Conservation (phyloP, 2,113 vertebrate genomes). For the Symphodus melops region DNA sequence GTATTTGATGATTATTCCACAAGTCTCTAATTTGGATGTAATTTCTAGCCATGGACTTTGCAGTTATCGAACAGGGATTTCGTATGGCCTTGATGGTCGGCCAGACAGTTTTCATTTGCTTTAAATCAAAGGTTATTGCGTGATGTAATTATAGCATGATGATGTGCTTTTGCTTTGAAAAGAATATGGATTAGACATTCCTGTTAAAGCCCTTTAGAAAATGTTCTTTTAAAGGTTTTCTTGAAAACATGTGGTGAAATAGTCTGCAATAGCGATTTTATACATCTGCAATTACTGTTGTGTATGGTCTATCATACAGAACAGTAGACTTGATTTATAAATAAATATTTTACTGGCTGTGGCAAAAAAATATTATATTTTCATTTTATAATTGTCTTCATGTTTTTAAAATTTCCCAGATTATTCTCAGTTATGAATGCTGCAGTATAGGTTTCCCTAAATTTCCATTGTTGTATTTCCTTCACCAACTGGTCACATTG, state of each 20-base stretch:
- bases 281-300: neutral
- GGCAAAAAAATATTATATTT: no score
- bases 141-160: slow-evolving; percentile 25
- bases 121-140: slow-evolving; percentile 32
- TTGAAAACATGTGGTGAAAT: neutral
- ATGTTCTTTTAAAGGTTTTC: neutral
- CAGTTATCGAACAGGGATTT: slow-evolving; percentile 21
- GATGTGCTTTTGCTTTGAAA: neutral
- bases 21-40: slow-evolving; percentile 56
- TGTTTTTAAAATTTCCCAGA: no score
- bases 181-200: slow-evolving; percentile 11
- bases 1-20: slow-evolving; percentile 38
- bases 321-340: no score
- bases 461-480: no score
- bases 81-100: neutral
- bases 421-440: no score
- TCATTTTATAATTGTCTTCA: no score
- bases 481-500: no score
- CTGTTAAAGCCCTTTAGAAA: neutral
- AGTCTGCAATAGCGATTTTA: neutral
- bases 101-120: slow-evolving; percentile 33
- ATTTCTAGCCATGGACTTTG: slow-evolving; percentile 39
- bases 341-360: no score
- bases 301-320: neutral
- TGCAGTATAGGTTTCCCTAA: no score